Conservation (phyloP, 2,113 vertebrate species). For the Bubo scandiacus region DNA sequence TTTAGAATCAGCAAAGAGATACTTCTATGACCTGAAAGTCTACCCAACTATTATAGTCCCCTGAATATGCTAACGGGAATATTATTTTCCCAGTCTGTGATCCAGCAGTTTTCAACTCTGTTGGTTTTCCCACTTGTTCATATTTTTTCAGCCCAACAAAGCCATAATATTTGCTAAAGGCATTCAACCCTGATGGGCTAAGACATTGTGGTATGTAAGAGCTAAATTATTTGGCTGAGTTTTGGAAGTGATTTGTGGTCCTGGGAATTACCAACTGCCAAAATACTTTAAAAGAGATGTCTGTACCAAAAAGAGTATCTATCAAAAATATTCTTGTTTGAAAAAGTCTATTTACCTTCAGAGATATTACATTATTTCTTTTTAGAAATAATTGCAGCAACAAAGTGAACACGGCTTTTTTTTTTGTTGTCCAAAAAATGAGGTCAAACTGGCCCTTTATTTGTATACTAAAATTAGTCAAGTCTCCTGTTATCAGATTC, state of each 20-base stretch:
- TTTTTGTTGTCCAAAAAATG: background rate
- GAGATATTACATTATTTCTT: background rate
- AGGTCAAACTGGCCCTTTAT: background rate
- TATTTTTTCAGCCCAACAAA: background rate
- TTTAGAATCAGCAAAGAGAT: background rate
- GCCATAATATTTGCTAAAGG: background rate
- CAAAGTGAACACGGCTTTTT: background rate
- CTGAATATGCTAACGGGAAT: background rate
- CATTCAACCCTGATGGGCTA: slow-evolving; percentile 18
- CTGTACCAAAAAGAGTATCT: background rate
- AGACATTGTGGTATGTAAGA: background rate
- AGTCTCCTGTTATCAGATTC: background rate
- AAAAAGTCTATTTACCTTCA: background rate
- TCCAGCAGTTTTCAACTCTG: background rate
- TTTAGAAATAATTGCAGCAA: background rate
- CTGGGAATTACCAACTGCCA: background rate
- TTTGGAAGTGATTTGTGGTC: slow-evolving; percentile 13
- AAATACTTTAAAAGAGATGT: background rate
- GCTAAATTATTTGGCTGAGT: background rate
- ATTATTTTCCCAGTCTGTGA: background rate
- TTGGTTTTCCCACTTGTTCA: background rate
- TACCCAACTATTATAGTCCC: background rate
- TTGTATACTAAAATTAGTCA: background rate
- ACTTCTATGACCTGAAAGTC: background rate
- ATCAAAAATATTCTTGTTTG: background rate